phyloP scores from a whole-genome alignment of 2,888 invertebrate species.

The Nesidiocoris tenuis region DNA sequence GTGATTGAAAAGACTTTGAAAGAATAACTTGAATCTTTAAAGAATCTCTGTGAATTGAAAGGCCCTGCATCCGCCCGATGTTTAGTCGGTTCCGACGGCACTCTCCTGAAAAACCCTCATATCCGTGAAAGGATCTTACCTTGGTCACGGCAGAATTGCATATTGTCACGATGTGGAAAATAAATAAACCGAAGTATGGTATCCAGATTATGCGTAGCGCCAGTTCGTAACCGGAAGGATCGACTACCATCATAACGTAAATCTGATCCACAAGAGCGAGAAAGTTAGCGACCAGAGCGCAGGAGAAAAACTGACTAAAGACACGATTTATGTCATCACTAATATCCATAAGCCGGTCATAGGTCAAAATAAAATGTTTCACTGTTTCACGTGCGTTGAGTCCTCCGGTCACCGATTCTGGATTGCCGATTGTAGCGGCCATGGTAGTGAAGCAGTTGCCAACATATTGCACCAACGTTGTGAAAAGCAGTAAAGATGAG shows the following conservation, averaged over 20 bases:
- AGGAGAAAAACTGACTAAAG: neutral
- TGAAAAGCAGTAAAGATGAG: neutral
- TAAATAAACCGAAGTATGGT: neutral
- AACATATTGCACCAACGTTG: neutral
- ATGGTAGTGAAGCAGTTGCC: neutral
- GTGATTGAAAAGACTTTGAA: no score
- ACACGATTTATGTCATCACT: neutral
- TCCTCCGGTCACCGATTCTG: neutral
- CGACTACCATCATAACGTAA: neutral
- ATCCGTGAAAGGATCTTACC: no score
- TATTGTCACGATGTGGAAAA: neutral
- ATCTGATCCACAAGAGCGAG: neutral
- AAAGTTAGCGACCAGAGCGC: neutral
- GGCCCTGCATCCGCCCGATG: no score
- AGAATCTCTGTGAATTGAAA: no score
- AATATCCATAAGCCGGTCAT: neutral
- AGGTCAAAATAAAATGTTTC: neutral
- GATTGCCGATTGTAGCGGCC: neutral
- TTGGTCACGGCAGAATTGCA: neutral
- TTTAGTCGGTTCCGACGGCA: no score
- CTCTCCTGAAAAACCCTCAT: no score
- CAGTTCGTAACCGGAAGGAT: neutral
- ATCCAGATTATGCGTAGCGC: neutral
- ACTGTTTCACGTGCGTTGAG: neutral
- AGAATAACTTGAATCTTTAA: no score